Evolutionary conservation across 2,797 vertebrate species (phyloP).

Genomic region (Alosa sapidissima): DNA sequence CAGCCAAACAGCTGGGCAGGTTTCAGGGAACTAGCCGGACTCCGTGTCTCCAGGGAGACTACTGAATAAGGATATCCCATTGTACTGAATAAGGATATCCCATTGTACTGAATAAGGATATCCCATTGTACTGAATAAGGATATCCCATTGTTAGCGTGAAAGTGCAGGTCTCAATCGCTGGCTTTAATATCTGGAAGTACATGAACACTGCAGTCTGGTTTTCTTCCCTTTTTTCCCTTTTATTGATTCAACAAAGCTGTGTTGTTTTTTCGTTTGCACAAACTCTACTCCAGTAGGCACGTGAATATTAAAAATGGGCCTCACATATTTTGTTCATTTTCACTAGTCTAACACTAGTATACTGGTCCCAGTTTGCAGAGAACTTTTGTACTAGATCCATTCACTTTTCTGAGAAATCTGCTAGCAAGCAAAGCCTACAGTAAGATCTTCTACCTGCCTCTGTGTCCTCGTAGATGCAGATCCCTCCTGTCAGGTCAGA

Average conservation of each 20-base stretch:
- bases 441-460: background rate
- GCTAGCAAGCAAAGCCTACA: background rate
- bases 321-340: too few relatives aligned
- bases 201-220: background rate
- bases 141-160: background rate
- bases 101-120: background rate
- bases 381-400: background rate
- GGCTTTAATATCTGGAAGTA: background rate
- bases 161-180: background rate
- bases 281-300: too few relatives aligned
- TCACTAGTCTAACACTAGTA: too few relatives aligned
- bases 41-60: background rate
- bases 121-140: background rate
- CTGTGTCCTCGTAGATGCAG: background rate
- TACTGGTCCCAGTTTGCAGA: background rate
- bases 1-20: constrained; percentile 21
- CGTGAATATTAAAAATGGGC: too few relatives aligned
- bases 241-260: background rate
- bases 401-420: background rate
- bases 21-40: background rate
- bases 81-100: constrained; percentile 4
- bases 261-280: too few relatives aligned
- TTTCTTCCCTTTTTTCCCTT: background rate
- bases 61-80: background rate
- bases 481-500: constrained; percentile 7